These are phyloP conservation scores for Bucorvus abyssinicus DNA, from an alignment of 2,797 vertebrate genomes.

Conservation along the genomic window DNA sequence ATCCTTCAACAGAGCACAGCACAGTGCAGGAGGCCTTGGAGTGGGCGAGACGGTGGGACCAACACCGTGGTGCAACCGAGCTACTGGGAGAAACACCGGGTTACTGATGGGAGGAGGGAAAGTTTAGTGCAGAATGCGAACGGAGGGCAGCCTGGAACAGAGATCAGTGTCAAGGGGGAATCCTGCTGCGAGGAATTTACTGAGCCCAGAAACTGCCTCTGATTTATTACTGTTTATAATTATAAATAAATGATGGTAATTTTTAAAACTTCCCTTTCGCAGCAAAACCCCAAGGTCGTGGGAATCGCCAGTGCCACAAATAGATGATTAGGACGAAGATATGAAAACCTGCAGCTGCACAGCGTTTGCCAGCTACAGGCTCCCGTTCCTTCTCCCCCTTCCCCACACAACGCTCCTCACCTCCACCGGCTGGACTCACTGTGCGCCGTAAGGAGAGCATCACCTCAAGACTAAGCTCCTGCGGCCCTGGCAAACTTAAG, in stretches of 20 bases:
- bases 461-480: background rate
- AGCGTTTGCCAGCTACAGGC: background rate
- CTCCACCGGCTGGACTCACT: background rate
- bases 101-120: background rate
- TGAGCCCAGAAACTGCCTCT: constrained; percentile 46
- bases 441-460: background rate
- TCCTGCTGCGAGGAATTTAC: background rate
- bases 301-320: background rate
- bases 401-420: background rate
- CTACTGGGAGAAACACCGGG: background rate
- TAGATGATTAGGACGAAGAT: background rate
- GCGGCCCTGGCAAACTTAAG: background rate
- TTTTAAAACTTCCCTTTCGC: constrained; percentile 19
- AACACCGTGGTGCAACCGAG: background rate
- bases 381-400: background rate
- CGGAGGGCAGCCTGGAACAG: constrained; percentile 16
- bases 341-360: background rate
- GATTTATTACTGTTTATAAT: constrained; percentile 24
- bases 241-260: background rate
- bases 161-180: constrained; percentile 5
- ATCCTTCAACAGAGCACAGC: background rate
- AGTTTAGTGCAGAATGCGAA: background rate
- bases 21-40: background rate
- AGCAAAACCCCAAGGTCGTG: background rate
- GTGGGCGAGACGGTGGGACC: background rate